Base-by-base conservation (phyloP, 2,113 vertebrate species). In the Alces alces region DNA sequence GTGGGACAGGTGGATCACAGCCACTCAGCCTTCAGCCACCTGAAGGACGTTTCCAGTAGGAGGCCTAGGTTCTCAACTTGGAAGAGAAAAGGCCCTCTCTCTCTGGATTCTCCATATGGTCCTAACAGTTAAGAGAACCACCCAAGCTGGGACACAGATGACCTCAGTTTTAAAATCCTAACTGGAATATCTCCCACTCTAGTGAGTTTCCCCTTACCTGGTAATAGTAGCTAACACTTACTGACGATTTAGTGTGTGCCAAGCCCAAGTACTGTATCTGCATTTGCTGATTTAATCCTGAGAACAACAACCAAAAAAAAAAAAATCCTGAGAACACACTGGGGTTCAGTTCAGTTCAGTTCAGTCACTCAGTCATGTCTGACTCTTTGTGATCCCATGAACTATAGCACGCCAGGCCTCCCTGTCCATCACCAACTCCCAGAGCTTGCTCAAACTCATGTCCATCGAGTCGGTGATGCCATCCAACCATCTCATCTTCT, bases 31-130 rank as follows among this genome's bases (percentile, higher is more conserved):
- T 33, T 94, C 25, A 83, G 55, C 43, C 15, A 52, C 84, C 50
- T 36, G 55, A 76, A 89, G n/a, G 30, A 64, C 30, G 86, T 96
- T 50, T 33, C 79, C 25, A 39, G n/a, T 5, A 30, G 80, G 47
- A n/a, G 27, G 28, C 2, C 43, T 79, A 14, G 15, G 25, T 39
- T 86, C 66, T 95, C 43, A n/a, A 16, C 82, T 82, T 89, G 73
- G 21, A 92, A 86, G 15, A 89, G 80, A 76, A 91, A 97, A 93
- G 70, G n/a, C 19, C 19, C 15, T 96, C n/a, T 95, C 52, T 87
- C 25, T 78, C 50, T 21, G 30, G 36, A 73, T 19, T 73, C 85
- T 43, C 52, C 90, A 16, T 33, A 13, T 70, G 55, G 73, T 55
- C 55, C 89, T 88, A 80, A 92, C 27, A 86, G 28, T 47, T 45